Base-by-base conservation (phyloP, 2,113 vertebrate genomes). In the Egretta garzetta region DNA sequence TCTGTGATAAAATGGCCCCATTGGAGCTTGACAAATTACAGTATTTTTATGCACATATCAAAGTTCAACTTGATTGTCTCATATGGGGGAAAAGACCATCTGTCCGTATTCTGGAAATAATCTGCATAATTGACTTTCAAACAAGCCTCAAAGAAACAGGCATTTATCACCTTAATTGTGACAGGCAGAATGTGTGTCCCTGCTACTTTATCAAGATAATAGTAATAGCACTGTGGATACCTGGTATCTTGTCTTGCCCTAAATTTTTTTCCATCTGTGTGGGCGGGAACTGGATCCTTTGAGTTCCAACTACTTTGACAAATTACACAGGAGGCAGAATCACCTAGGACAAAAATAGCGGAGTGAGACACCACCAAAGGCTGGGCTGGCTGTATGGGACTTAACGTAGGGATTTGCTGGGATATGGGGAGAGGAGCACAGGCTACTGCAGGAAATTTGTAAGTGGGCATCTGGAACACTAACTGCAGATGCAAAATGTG, bases 71-170 rank as follows among this genome's bases (percentile, higher is more conserved):
- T 98, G 97, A 98, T 98, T 98, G 93, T 98, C 96, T 98, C 96
- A 83, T 97, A 95, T 96, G 94, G 96, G 96, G 97, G 97, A 97
- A 96, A 98, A 97, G 95, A 94, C 98, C 98, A 98, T 98, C 98
- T 98, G 98, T 98, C 97, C 98, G 95, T 98, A 97, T 98, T 97
- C 97, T 97, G 96, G 95, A 98, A 98, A 98, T 98, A 98, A 98
- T 98, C 98, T 98, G 96, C 97, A 98, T 98, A 98, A 98, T 98
- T 98, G 98, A 98, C 98, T 98, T 98, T 98, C 97, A 98, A 98
- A 98, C 96, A 97, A 98, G 94, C 96, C 97, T 98, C 96, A 97
- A 97, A 98, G 98, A 98, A 98, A 96, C 55, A 72, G 84, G 88
- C 98, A 98, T 98, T 98, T 97, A 98, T 98, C 98, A 98, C 96